Percentiles rank a stretch among this genome's conserved stretches.
phyloP scores from a whole-genome alignment of 2,113 vertebrate species.

The Callaeas wilsoni region DNA sequence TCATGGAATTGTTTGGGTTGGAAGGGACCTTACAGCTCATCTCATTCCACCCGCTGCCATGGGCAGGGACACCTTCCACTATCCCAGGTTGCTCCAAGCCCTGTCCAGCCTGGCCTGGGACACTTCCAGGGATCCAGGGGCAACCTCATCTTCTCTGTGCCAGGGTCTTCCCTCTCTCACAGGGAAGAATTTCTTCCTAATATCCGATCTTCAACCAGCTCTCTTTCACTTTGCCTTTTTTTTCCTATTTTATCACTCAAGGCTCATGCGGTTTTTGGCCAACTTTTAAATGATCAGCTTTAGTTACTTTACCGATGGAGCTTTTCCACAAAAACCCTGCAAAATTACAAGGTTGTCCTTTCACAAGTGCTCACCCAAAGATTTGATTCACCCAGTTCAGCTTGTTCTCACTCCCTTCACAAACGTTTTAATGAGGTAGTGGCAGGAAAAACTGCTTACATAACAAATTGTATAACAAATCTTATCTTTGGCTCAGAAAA shows the following conservation, averaged over 20 bases:
- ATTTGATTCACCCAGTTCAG: neutral
- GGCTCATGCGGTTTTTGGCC: neutral
- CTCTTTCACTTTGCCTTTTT: neutral
- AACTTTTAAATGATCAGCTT: neutral
- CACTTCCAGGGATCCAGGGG: neutral
- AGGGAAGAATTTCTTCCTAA: neutral
- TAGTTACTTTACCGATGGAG: neutral
- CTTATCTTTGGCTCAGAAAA: neutral
- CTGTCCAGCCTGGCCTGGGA: rapidly evolving
- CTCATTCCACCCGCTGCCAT: rapidly evolving
- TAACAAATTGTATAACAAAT: constrained; percentile 43
- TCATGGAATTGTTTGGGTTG: neutral
- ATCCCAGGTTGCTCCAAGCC: rapidly evolving
- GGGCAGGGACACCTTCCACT: neutral
- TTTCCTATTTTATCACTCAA: neutral
- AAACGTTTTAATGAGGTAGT: neutral
- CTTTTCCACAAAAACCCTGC: neutral
- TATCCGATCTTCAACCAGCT: neutral
- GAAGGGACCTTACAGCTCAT: neutral
- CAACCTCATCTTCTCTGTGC: neutral
- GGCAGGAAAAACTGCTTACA: neutral
- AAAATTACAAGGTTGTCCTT: neutral
- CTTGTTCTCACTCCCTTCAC: neutral
- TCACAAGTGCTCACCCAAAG: neutral
- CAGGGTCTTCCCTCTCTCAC: rapidly evolving